Base-by-base conservation (phyloP, 2,797 vertebrate species). In the Girardinus metallicus region DNA sequence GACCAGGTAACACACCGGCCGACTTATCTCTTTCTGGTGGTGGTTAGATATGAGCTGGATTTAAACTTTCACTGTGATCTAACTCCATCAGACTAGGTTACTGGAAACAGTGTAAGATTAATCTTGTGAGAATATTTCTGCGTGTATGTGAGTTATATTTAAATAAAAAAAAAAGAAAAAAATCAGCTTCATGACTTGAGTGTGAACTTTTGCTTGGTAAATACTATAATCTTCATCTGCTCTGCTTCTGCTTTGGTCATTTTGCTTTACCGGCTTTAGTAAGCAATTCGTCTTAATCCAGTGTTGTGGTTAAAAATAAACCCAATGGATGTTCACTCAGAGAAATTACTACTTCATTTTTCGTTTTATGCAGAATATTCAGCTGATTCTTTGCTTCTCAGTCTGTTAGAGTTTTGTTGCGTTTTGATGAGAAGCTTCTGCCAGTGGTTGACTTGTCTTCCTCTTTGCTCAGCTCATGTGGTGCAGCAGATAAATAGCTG, bases 1-100 rank as follows among this genome's bases (percentile, higher is more conserved):
- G 98, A 99, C 93, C 98, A 99, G 98, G 98, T 99, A 96, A 82
- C 23, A 68, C 36, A 39, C 8, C 8, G 2, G 26, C n/a, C 26
- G n/a, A 1, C 11, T 43, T 44, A 2, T 29, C 68, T 72, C 4
- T 43, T 70, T 43, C 12, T 36, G 39, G 16, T 15, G 21, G 31
- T 18, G 36, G 31, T n/a, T 84, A 80, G 84, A 76, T 60, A 78
- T 86, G 83, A 92, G 84, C 91, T 86, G 93, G 92, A 94, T 94
- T 92, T 90, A 86, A 82, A 49, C 36, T 68, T 74, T 31, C 79
- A 36, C 80, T 70, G 7, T 80, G 77, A 88, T 86, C 82, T 74
- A 84, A 78, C 60, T 76, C 77, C 82, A 87, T 84, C 78, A 79
- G 79, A 55, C 83, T 47, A 85, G 88, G 92, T 93, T 93, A 92